Base-by-base conservation (phyloP, 2,113 vertebrate genomes). In the Salvelinus namaycush region DNA sequence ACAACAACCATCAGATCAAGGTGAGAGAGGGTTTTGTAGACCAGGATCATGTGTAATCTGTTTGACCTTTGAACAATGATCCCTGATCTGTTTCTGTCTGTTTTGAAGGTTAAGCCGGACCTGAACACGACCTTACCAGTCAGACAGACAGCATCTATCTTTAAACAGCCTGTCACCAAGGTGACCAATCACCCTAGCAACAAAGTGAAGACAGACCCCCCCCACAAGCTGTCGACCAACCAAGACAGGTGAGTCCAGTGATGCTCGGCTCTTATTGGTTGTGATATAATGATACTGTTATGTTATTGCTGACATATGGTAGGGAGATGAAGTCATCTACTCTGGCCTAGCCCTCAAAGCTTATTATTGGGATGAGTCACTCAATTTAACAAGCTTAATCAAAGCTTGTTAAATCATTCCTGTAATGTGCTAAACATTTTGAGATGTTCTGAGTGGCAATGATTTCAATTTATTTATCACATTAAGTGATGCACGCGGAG, bases 111-210 rank as follows among this genome's bases (percentile, higher is more conserved):
- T 62, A 97, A 97, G 76, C 96, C 95, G 5, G 96, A 97, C 79
- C 77, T 96, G 83, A 97, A 96, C 86, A 97, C 96, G 0, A 95
- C 96, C 0, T 91, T 97, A 31, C 96, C 96, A 0, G 95, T 97
- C 72, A 87, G 96, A 68, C 95, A 97, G 89, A 97, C 96, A 0
- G 96, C 95, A 0, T 96, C 95, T 65, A 97, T 97, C 80, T 97
- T 97, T 82, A 97, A 97, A 66, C 96, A 97, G 27, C 96, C 96
- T 0, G 95, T 97, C 74, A 97, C 96, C 16, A 97, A 96, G 88
- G 96, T 96, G 83, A 96, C 95, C 14, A 96, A 97, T 86, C 96
- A 97, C 68, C 95, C 95, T 48, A 96, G 93, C 87, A 97, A 96
- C 69, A 97, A 97, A 87, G 96, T 97, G 68, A 97, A 97, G 86